Conservation (phyloP, 92 coral and sea anemone species). For the Actinostola sp. region DNA sequence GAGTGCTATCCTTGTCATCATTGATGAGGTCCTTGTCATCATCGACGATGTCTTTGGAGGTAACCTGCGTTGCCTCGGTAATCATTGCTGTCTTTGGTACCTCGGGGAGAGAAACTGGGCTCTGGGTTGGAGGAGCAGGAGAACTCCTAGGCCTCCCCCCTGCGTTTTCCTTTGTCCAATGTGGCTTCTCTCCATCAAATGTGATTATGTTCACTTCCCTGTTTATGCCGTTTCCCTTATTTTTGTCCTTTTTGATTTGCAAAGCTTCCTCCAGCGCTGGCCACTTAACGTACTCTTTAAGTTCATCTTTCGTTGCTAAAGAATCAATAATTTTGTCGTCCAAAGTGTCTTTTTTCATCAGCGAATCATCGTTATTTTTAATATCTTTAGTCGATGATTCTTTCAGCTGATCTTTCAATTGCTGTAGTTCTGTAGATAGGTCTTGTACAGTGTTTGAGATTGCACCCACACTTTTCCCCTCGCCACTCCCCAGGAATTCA, state of each 20-base stretch:
- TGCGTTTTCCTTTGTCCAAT: slow-evolving; percentile 17
- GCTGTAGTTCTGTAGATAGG: slow-evolving; percentile 60
- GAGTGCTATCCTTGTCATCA: slow-evolving; percentile 27
- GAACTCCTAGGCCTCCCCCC: slow-evolving; percentile 69
- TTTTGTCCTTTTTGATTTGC: slow-evolving; percentile 68
- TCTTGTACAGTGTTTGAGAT: slow-evolving; percentile 59
- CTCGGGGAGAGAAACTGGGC: slow-evolving; percentile 57
- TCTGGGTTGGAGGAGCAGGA: slow-evolving; percentile 70
- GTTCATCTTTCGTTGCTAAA: slow-evolving; percentile 77
- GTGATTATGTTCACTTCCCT: slow-evolving; percentile 20
- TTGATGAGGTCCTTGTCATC: neutral
- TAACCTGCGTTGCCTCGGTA: slow-evolving; percentile 69
- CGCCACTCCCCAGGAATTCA: slow-evolving; percentile 70
- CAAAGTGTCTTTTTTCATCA: neutral
- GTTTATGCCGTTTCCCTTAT: neutral
- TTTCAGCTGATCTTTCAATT: slow-evolving; percentile 58
- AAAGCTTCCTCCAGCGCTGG: slow-evolving; percentile 93
- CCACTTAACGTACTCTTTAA: slow-evolving; percentile 86
- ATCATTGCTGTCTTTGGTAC: slow-evolving; percentile 87
- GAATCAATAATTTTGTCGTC: slow-evolving; percentile 29
- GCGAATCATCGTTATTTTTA: neutral
- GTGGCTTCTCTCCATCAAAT: slow-evolving; percentile 34
- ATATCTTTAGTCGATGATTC: neutral
- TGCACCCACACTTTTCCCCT: slow-evolving; percentile 44
- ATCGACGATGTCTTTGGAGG: slow-evolving; percentile 2